Conservation (phyloP, 2,888 invertebrate genomes). For the Nomada hirtipes region DNA sequence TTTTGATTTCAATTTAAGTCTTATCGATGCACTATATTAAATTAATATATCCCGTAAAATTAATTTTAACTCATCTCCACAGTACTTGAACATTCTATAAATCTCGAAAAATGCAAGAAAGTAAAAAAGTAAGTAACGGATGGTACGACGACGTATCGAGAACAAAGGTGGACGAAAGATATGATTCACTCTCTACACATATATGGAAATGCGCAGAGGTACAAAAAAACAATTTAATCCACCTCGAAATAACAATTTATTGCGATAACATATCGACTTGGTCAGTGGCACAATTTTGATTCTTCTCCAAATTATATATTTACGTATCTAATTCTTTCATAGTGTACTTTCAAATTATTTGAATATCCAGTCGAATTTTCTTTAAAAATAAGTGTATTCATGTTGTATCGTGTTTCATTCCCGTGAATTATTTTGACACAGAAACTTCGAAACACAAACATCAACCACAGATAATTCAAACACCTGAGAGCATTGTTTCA, state of each 20-base stretch:
- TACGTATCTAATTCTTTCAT: no score
- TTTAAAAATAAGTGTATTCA: no score
- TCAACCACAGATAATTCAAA: neutral
- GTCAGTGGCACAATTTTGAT: neutral
- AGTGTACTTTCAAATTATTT: no score
- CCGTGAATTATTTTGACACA: neutral
- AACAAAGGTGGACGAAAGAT: neutral
- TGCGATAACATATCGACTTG: neutral
- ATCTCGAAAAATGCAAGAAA: no score
- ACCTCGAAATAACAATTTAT: neutral
- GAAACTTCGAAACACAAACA: neutral
- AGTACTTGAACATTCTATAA: no score
- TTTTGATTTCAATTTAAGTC: no score
- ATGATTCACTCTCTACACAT: conserved; percentile 1
- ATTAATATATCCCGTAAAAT: no score
- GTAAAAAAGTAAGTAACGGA: conserved; percentile 6
- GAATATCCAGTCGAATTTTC: no score
- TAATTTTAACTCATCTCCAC: no score
- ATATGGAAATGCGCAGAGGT: neutral
- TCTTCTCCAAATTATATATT: no score
- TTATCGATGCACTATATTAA: no score
- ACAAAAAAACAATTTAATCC: neutral
- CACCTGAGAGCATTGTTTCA: neutral
- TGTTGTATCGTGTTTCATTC: neutral
- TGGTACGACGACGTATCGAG: neutral